Conservation (phyloP, 2,113 vertebrate genomes). For the Prunella himalayana region DNA sequence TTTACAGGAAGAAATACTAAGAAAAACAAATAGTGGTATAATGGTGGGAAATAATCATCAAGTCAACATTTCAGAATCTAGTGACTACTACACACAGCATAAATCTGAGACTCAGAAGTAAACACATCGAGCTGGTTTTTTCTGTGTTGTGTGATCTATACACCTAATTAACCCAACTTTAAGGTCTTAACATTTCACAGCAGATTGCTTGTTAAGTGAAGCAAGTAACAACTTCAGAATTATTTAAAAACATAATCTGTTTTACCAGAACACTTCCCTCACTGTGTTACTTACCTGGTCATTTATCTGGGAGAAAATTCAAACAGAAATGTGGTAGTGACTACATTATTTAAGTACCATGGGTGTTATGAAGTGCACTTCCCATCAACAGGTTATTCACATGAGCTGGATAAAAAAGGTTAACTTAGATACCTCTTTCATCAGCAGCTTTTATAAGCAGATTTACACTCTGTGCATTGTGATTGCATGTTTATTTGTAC, state of each 20-base stretch:
- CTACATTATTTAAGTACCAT: neutral
- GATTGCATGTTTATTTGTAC: neutral
- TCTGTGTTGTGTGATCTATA: neutral
- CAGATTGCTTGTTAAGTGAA: neutral
- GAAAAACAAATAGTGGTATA: constrained; percentile 4
- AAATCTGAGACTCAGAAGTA: neutral
- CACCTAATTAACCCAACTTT: neutral
- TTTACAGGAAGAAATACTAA: constrained; percentile 18
- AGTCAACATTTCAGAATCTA: neutral
- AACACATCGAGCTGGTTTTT: neutral
- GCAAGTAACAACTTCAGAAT: neutral
- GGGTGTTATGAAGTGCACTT: neutral
- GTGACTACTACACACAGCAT: neutral
- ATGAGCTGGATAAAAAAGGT: neutral
- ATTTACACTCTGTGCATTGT: neutral
- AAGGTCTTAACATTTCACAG: neutral
- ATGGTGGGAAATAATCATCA: neutral
- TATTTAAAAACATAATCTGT: neutral
- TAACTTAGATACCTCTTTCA: neutral
- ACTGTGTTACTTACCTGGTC: neutral
- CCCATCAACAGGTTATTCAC: neutral
- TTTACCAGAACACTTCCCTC: neutral
- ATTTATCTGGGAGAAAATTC: neutral
- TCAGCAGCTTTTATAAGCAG: neutral
- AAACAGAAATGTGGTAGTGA: neutral